Base-by-base conservation (phyloP, 2,888 invertebrate genomes). In the Drosophila algonquin region DNA sequence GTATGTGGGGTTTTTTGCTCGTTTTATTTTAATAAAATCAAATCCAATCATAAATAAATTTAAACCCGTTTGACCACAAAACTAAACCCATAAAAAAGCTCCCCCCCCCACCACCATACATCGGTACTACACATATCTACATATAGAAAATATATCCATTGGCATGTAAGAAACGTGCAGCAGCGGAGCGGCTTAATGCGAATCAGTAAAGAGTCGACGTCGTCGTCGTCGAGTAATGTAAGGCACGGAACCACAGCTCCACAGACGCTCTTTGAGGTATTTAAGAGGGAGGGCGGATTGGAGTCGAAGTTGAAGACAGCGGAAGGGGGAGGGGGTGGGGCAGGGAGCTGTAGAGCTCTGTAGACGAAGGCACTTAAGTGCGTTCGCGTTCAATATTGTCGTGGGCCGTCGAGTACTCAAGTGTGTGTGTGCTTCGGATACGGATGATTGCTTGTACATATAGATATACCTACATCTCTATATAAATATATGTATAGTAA, bases 1-100 rank as follows among this genome's bases (percentile, higher is more conserved):
- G 30, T 30, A 8, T 35, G 30, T 56, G 18, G 27, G n/a, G 3
- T 35, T 63, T 46, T 50, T 44, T 21, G 60, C 75, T 78, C 58
- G 74, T 68, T 81, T 76, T 75, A 69, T 73, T 84, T 79, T 75
- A 86, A 85, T 85, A 79, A 88, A 85, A 88, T 85, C 88, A 88
- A 85, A 85, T 77, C 88, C 87, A 86, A 83, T 85, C 89, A 81
- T 87, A 87, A 83, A 82, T 84, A 86, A 88, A 83, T 75, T 80
- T 76, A 88, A 85, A 85, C 85, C 64, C 77, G 85, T 85, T 85
- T 88, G 85, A 85, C 85, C 85, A 88, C 88, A 75, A 75, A 56
- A 61, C 75, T 59, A 65, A 67, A 71, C 46, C 52, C 62, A 50
- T 65, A 48, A 14, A 44, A 52, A 52, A 18, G 1, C 18, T 18